Base-by-base conservation (phyloP, 1,140 invertebrate species). In the Schmidtea mediterranea region DNA sequence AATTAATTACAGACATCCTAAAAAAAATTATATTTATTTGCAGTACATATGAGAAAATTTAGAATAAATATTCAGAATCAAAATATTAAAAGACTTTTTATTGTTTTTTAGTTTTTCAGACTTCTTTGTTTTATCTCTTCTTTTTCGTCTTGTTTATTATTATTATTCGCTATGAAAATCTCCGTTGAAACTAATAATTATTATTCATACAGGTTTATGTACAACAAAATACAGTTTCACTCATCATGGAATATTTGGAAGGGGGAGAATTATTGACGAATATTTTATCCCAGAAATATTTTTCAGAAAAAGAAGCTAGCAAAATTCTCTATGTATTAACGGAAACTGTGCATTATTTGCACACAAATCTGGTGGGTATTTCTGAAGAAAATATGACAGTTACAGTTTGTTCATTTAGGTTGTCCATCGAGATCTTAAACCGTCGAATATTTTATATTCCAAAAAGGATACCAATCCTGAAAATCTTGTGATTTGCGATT, bases 191-290 rank as follows among this genome's bases (percentile, higher is more conserved):
- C n/a, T n/a, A n/a, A n/a, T n/a, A n/a, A n/a, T n/a, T n/a, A n/a
- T n/a, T n/a, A n/a, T n/a, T n/a, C n/a, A n/a, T n/a, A n/a, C n/a
- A 74, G 56, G 79, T 90, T 8, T 89, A 89, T 65, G 82, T 87
- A 63, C 86, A 92, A 61, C 74, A 76, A 3, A 74, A 72, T 46
- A 75, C 76, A 43, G 78, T 92, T 23, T 90, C 90, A 59, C 70
- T 94, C 32, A 82, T 95, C 2, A 78, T 83, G 63, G 87, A 95
- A 63, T 68, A 89, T 48, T 73, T 94, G 55, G 72, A 75, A 50
- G 90, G 89, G 39, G 89, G 89, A 10, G 87, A 97, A 65, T 70
- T 97, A 26, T 68, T 97, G 8, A 86, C 95, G 63, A 77, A 83
- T 65, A 82, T 97, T 53, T 71, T 84, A 40, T 72, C 76, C 51